Base-by-base conservation (phyloP, 2,113 vertebrate genomes). In the Lichenostomus cassidix region DNA sequence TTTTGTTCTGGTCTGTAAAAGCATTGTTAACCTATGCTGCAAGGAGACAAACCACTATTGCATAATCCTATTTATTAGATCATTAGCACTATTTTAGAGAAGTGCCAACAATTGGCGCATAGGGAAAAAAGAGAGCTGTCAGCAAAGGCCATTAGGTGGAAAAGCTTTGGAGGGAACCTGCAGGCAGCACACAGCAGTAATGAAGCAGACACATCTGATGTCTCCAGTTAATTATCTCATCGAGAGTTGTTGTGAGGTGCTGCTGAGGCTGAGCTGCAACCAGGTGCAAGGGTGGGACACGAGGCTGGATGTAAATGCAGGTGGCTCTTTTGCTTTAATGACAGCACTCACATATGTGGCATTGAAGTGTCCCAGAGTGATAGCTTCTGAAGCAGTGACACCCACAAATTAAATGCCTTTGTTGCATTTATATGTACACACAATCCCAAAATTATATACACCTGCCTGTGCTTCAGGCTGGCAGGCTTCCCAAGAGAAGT, bases 141-240 rank as follows among this genome's bases (percentile, higher is more conserved):
- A 77, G 84, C 17, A 79, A 85, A 87, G 81, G 59, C 46, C 67
- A 67, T 76, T 67, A 75, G 86, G 42, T 49, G 28, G 56, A 53
- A 94, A 89, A 82, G 81, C 91, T 81, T 92, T 35, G 80, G 82
- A 87, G 79, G 21, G 44, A 95, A 86, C 63, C 71, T 9, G 71
- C 31, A 86, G 83, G 90, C 70, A 47, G 41, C 80, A 85, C 33
- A 11, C 41, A 53, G 83, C 87, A 89, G 90, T 95, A 95, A 96
- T 88, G 91, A 97, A 78, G 92, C 91, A 79, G 80, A 59, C 2
- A 5, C 4, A 2, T 64, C 69, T 73, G 59, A 77, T 75, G 50
- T 74, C 68, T 94, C 74, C 63, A 60, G 85, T 70, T 83, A 80
- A 95, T 96, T 94, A 92, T 85, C 93, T 89, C 76, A 70, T 73